A percentile compares a stretch with the other conserved stretches of the same genome.
These are phyloP conservation scores for Amphiduros pacificus DNA, from an alignment of 2,888 invertebrate species.

Conservation along the genomic window DNA sequence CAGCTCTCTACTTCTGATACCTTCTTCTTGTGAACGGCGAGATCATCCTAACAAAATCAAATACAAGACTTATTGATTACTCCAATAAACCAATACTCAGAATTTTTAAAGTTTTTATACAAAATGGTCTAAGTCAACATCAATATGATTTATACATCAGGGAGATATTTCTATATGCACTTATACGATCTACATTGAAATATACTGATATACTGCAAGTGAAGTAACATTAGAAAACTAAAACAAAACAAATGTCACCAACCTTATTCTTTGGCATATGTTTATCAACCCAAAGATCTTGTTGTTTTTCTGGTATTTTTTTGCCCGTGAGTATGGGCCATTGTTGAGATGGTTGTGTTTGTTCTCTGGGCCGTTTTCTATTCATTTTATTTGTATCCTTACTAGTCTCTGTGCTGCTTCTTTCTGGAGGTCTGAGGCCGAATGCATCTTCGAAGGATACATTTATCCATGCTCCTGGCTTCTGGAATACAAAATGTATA, in stretches of 20 bases:
- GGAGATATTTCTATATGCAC: too few relatives aligned
- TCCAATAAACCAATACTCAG: neutral
- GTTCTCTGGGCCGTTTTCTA: neutral
- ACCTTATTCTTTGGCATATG: constrained; percentile 20
- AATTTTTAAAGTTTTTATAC: too few relatives aligned
- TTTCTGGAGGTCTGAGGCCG: neutral
- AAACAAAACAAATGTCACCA: neutral
- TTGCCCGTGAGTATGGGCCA: neutral
- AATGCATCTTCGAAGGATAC: neutral
- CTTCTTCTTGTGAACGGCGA: constrained; percentile 77
- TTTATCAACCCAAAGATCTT: constrained; percentile 25
- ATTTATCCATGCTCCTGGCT: neutral
- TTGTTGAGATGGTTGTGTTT: neutral
- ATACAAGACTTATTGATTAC: neutral
- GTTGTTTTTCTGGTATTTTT: neutral
- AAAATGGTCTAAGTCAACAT: too few relatives aligned
- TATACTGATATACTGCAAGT: too few relatives aligned
- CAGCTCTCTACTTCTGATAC: constrained; percentile 73
- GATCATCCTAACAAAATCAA: constrained; percentile 61
- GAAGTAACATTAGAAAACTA: too few relatives aligned
- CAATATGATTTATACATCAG: too few relatives aligned
- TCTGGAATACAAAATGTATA: neutral
- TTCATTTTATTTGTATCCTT: too few relatives aligned
- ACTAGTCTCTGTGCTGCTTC: neutral
- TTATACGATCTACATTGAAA: too few relatives aligned